These are phyloP conservation scores for Sesamia inferens DNA, from an alignment of 2,888 invertebrate genomes.

Conservation along the genomic window DNA sequence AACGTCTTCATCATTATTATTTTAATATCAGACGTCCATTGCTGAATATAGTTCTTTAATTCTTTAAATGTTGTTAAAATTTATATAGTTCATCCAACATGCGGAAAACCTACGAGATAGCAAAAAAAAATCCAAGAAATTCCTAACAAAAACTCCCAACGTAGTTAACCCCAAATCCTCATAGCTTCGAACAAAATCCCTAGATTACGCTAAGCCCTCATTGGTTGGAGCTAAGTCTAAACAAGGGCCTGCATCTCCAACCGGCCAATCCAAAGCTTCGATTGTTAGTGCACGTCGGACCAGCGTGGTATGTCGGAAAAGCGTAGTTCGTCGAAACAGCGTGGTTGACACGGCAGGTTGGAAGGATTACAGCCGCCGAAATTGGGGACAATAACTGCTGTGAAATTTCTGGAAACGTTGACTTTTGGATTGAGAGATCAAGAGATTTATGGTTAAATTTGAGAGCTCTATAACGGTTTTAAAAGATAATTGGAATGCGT, in stretches of 20 bases:
- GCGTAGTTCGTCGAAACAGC: conserved; percentile 8
- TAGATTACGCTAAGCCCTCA: conserved; percentile 46
- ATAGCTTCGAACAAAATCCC: conserved; percentile 28
- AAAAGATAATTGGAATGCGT: conserved; percentile 36
- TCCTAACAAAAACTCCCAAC: conserved; percentile 9
- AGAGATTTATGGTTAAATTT: conserved; percentile 46
- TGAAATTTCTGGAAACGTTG: conserved; percentile 42
- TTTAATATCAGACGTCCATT: background rate
- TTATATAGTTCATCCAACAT: too few relatives aligned
- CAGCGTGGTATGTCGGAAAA: conserved; percentile 6
- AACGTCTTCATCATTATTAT: background rate
- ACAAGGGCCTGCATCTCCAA: conserved; percentile 44
- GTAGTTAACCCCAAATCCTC: conserved; percentile 29
- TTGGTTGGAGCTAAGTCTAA: conserved; percentile 40
- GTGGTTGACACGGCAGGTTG: conserved; percentile 44
- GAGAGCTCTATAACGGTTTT: conserved; percentile 28
- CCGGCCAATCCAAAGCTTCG: conserved; percentile 33
- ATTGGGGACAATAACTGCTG: conserved; percentile 50
- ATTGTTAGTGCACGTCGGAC: conserved; percentile 47
- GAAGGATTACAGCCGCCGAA: conserved; percentile 49
- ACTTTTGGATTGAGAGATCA: conserved; percentile 49
- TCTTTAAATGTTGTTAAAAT: too few relatives aligned
- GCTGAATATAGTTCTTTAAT: background rate
- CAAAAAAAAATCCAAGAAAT: background rate
- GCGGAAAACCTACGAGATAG: background rate